Base-by-base conservation (phyloP, 2,888 invertebrate species). In the Agrotis clavis region DNA sequence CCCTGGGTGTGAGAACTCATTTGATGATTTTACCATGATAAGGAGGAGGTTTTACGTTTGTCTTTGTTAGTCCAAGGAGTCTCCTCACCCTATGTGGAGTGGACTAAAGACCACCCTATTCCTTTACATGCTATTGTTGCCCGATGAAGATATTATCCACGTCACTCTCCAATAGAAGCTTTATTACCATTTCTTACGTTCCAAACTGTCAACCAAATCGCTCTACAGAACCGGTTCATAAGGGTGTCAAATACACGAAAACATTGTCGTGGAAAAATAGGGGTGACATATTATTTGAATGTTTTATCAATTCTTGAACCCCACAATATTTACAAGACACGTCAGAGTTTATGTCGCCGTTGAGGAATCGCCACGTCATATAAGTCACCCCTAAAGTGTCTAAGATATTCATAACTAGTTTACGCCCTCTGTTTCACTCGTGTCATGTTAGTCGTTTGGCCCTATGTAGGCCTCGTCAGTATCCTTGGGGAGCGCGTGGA, bases 341-440 rank as follows among this genome's bases (percentile, higher is more conserved):
- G 77, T 78, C 82, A 77, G 60, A 62, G 9, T 18, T 57, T 25
- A 30, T 47, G 6, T n/a, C n/a, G 54, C 82, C 78, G 57, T 56
- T 7, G 16, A 41, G 11, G 9, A 30, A 48, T 25, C 59, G 45
- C 66, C 78, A 79, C 78, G 78, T 83, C 83, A 79, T 18, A 41
- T 25, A 21, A 62, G 35, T 13, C 16, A 66, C 14, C 79, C 79
- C 62, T 35, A 9, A 63, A 5, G 19, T 51, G 61, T 35, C 7
- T 30, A 47, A 21, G n/a, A 41, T 13, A 13, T n/a, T 57, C n/a
- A 35, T 57, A 35, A 57, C 13, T 41, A 41, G 41, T 4, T 41
- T 41, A 4, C 1, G 41, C 41, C 41, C 41, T 1, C 41, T 1
- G 11, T 41, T 41, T 41, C 41, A 35, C 41, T 11, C 41, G 9